Evolutionary conservation across 2,888 invertebrate species (phyloP), one percentile per base, ranked within the genome.

Genomic region (Metacarcinus magister): DNA sequence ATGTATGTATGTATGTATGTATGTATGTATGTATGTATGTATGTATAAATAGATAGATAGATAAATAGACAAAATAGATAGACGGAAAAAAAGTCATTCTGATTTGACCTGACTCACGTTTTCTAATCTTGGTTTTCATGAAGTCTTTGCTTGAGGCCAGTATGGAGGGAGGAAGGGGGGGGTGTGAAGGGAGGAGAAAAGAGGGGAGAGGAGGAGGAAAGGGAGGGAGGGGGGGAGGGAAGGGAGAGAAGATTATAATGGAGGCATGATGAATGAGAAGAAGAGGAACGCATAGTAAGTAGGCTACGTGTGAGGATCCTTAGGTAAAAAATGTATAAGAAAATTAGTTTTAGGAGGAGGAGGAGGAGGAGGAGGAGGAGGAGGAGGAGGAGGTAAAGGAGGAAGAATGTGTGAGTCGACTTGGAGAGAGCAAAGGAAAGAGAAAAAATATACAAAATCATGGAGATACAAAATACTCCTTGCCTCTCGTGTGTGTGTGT

Each of bases 241-340:
- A 28, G 8, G 75, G 19, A 4, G n/a, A n/a, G 7, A 67, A 67
- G 28, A 75, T 75, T 75, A 75, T 75, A 75, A 75, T 28, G 28
- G 75, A 75, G 75, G 75, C 7, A 75, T 75, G 75, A 75, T 75
- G 75, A 75, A 75, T n/a, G 75, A 75, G 75, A 75, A 3, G 75
- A 75, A 28, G 28, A 75, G 28, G 75, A 75, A 23, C 28, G 75
- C 75, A 75, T 75, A 28, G n/a, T 75, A 75, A 75, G 28, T 75
- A 75, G 28, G 75, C 75, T 28, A 28, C 8, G 75, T n/a, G n/a
- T 75, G 28, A 75, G 75, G 75, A 75, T 75, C 75, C 60, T 60
- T 60, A 60, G 60, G 60, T 13, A 60, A 60, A 60, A 60, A 60
- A 39, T 39, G 39, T 60, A 60, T 60, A 23, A 23, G 60, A 60